These are phyloP conservation scores for Isichthys henryi DNA, from an alignment of 2,113 vertebrate species.

Conservation along the genomic window DNA sequence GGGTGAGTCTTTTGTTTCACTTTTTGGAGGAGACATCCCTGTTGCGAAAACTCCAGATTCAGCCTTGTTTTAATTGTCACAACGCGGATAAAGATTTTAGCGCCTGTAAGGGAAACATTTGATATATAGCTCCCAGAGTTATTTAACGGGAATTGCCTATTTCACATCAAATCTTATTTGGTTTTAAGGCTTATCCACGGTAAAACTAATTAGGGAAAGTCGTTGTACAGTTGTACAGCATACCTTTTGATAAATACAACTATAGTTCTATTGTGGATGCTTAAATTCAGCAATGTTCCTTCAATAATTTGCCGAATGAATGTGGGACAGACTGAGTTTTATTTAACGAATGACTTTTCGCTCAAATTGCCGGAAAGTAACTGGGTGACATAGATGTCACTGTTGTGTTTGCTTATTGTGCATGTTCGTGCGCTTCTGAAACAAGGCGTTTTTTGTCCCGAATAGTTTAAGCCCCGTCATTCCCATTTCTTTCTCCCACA, in stretches of 20 bases:
- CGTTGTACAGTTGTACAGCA: neutral
- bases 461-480: constrained; percentile 51
- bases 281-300: neutral
- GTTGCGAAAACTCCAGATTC: neutral
- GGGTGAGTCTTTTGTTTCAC: constrained; percentile 60
- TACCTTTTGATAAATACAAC: neutral
- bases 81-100: neutral
- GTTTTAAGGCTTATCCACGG: neutral
- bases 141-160: neutral
- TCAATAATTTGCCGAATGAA: neutral
- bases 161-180: neutral
- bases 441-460: constrained; percentile 56
- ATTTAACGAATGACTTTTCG: neutral
- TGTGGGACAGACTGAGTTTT: neutral
- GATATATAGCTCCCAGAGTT: neutral
- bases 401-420: constrained; percentile 31
- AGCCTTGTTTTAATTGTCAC: neutral
- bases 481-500: constrained; percentile 58
- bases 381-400: constrained; percentile 29
- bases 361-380: neutral
- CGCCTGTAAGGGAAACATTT: neutral
- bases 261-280: neutral
- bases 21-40: neutral
- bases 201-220: neutral
- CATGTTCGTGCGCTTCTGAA: constrained; percentile 42